These are phyloP conservation scores for Hydraecia micacea DNA, from an alignment of 2,888 invertebrate genomes.

Conservation along the genomic window DNA sequence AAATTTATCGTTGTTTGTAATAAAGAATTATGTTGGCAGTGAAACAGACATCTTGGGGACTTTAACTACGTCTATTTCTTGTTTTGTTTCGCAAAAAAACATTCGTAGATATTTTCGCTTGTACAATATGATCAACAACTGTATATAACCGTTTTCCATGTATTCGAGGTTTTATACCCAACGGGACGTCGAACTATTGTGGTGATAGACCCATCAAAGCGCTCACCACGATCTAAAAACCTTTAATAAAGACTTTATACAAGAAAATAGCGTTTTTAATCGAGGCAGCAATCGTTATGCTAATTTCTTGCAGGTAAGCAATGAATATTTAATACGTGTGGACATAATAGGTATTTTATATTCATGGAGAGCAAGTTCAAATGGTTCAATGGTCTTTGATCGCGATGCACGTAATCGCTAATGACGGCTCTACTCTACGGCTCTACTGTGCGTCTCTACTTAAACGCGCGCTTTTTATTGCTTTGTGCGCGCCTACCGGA, in stretches of 20 bases:
- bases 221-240: constrained; percentile 25
- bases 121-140: constrained; percentile 46
- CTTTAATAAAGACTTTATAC: constrained; percentile 23
- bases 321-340: constrained; percentile 77
- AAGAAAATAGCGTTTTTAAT: constrained; percentile 51
- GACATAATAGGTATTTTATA: constrained; percentile 78
- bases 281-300: constrained; percentile 70
- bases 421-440: constrained; percentile 39
- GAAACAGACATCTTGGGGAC: constrained; percentile 55
- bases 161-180: constrained; percentile 32
- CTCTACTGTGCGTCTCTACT: constrained; percentile 26
- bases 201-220: constrained; percentile 10
- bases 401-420: constrained; percentile 67
- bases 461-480: constrained; percentile 47
- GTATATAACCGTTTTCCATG: constrained; percentile 26
- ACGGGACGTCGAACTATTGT: constrained; percentile 6
- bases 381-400: constrained; percentile 77
- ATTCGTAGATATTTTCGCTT: constrained; percentile 49
- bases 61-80: constrained; percentile 55
- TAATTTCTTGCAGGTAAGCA: constrained; percentile 76
- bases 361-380: constrained; percentile 76
- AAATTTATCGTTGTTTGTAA: constrained; percentile 62
- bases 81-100: constrained; percentile 45
- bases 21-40: constrained; percentile 65
- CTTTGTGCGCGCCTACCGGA: constrained; percentile 52